These are phyloP conservation scores for Platalea minor DNA, from an alignment of 2,797 vertebrate genomes.

Conservation along the genomic window DNA sequence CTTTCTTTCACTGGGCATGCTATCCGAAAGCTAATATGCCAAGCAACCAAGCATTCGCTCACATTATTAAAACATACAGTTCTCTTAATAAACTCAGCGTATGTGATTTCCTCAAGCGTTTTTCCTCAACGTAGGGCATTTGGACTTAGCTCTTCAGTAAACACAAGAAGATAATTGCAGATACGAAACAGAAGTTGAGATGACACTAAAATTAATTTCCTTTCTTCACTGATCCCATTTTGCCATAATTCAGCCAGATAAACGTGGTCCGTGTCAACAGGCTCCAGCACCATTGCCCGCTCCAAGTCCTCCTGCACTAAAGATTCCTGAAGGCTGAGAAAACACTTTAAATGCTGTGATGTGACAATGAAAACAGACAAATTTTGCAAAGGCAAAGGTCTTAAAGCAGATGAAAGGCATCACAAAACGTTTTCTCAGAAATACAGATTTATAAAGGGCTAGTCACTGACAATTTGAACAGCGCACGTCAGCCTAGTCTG, in stretches of 20 bases:
- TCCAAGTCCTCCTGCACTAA: not conserved
- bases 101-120: not conserved
- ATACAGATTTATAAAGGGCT: not conserved
- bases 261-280: rapidly evolving
- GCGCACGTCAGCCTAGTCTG: not conserved
- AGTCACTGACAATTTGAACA: not conserved
- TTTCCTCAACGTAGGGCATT: not conserved
- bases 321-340: not conserved
- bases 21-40: not conserved
- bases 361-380: not conserved
- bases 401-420: not conserved
- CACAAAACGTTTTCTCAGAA: not conserved
- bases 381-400: not conserved
- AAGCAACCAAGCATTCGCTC: not conserved
- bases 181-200: not conserved
- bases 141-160: not conserved
- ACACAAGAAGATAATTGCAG: not conserved
- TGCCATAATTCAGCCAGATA: not conserved
- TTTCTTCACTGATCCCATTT: not conserved
- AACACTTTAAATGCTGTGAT: not conserved
- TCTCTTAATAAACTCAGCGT: not conserved
- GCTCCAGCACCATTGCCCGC: not conserved
- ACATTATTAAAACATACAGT: not conserved
- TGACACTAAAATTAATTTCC: not conserved
- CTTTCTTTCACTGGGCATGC: not conserved